A percentile compares a stretch with the other conserved stretches of the same genome.
These are phyloP conservation scores for Melanaphis sacchari DNA, from an alignment of 1,140 invertebrate species.

Conservation along the genomic window DNA sequence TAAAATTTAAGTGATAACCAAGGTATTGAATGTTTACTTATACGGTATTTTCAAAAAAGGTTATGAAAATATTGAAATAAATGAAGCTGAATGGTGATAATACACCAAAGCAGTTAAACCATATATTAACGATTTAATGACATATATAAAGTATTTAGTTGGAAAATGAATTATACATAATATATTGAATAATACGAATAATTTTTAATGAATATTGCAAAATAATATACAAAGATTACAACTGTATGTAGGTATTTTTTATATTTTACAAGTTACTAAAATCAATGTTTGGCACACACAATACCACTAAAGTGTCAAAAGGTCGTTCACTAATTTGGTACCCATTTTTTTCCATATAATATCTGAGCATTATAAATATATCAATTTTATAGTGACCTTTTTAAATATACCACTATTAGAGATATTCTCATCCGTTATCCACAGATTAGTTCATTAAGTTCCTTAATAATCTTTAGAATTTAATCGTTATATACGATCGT, in stretches of 20 bases:
- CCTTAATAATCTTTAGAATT: not conserved
- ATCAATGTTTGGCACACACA: not conserved
- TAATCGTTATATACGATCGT: not conserved
- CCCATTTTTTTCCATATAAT: not conserved
- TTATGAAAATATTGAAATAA: not conserved
- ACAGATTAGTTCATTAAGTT: not conserved
- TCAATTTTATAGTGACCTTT: not conserved
- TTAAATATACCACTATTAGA: not conserved
- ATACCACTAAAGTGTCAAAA: not conserved
- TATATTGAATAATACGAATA: not conserved
- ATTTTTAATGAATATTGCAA: not conserved
- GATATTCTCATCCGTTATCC: not conserved
- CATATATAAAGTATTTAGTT: not conserved
- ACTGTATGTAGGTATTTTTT: not conserved
- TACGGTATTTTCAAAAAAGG: not conserved
- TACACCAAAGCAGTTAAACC: not conserved
- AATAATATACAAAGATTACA: not conserved
- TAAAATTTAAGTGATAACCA: not conserved
- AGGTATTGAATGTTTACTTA: not conserved
- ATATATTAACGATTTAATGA: not conserved
- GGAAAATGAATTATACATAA: not conserved
- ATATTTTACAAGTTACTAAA: not conserved
- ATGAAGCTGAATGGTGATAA: not conserved
- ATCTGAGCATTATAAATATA: not conserved
- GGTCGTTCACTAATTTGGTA: not conserved